A percentile compares a stretch with the other conserved stretches of the same genome.
Conservation (phyloP, 2,113 vertebrate genomes). For the Fregata magnificens region DNA sequence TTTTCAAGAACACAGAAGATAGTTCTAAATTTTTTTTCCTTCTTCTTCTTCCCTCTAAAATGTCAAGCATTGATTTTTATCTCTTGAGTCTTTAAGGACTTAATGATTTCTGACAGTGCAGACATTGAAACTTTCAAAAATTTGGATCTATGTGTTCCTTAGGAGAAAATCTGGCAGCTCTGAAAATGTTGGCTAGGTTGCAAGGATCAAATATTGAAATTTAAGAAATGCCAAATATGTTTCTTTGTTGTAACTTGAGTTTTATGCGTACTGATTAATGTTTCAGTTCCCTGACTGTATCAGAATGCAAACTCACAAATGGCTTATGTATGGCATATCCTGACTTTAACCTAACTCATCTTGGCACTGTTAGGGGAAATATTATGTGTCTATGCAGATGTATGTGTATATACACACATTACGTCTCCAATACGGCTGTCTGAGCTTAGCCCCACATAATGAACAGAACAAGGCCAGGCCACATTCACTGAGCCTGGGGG, state of each 20-base stretch:
- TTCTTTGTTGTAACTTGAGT: background rate
- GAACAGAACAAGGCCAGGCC: background rate
- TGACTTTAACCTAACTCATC: background rate
- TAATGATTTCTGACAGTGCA: background rate
- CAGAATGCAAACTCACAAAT: background rate
- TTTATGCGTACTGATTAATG: fast-evolving
- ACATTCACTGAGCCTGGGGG: background rate
- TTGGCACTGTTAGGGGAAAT: background rate
- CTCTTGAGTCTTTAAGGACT: background rate
- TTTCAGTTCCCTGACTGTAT: background rate
- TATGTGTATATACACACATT: background rate
- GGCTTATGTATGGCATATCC: background rate
- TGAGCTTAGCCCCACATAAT: background rate
- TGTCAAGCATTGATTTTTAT: background rate
- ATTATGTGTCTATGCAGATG: background rate
- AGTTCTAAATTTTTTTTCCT: background rate
- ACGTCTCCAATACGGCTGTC: background rate
- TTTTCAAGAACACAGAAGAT: background rate
- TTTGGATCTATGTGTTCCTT: background rate
- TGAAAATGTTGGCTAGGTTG: background rate
- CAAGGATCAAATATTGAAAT: background rate
- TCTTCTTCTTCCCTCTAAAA: background rate
- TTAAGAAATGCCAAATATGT: background rate
- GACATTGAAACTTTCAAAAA: background rate
- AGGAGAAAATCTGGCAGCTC: background rate